Percentiles rank a stretch among this genome's conserved stretches.
phyloP scores from a whole-genome alignment of 2,888 invertebrate species.

The Eremobia ochroleuca region DNA sequence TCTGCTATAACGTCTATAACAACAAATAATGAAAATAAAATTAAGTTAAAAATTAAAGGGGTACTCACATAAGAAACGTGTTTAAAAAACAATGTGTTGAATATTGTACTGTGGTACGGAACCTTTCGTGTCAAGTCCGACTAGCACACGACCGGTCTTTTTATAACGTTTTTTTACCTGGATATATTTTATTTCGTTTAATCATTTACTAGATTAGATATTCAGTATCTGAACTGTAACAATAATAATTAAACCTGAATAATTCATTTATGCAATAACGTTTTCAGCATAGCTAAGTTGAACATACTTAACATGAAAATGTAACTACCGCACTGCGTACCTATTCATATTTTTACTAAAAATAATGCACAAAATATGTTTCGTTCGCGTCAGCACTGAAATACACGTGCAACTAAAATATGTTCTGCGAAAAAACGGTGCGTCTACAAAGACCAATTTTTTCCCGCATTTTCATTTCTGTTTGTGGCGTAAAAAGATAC shows the following conservation, averaged over 20 bases:
- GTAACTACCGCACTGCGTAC: constrained; percentile 49
- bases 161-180: no score
- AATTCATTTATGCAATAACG: neutral
- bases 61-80: no score
- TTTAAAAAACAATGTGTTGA: neutral
- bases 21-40: neutral
- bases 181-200: neutral
- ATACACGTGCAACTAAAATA: constrained; percentile 41
- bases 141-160: neutral
- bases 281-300: neutral
- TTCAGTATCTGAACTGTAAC: neutral
- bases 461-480: neutral
- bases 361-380: constrained; percentile 52
- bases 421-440: constrained; percentile 38
- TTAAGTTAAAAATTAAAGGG: neutral
- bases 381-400: constrained; percentile 28
- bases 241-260: neutral
- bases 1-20: neutral
- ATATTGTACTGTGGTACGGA: neutral
- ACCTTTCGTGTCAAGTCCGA: neutral
- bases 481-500: constrained; percentile 23
- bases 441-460: neutral
- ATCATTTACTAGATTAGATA: neutral
- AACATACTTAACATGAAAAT: constrained; percentile 24
- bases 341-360: constrained; percentile 55